phyloP scores from a whole-genome alignment of 2,797 vertebrate genomes.

The Halcyon badia region DNA sequence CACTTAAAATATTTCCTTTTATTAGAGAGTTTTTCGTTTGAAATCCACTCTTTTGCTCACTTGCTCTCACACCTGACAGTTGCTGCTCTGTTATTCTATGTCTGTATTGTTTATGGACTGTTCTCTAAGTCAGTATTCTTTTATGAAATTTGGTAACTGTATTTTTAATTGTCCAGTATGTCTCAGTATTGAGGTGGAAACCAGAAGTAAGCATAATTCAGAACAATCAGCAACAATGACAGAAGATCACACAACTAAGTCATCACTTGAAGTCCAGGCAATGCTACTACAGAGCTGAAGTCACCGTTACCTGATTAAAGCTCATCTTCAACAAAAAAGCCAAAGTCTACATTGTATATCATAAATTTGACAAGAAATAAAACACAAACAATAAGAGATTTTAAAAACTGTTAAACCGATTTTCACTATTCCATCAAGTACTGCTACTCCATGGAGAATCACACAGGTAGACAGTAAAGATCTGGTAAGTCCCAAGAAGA shows the following conservation, averaged over 20 bases:
- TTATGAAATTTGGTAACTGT: not conserved
- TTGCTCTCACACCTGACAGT: not conserved
- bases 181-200: not conserved
- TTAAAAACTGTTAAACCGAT: not conserved
- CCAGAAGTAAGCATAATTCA: not conserved
- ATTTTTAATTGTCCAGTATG: not conserved
- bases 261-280: not conserved
- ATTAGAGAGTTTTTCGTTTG: not conserved
- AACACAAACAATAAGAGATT: not conserved
- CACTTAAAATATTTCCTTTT: not conserved
- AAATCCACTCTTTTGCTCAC: not conserved
- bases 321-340: not conserved
- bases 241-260: not conserved
- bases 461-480: not conserved
- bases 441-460: not conserved
- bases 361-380: not conserved
- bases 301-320: not conserved
- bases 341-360: not conserved
- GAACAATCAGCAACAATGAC: not conserved
- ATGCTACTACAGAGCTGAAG: not conserved
- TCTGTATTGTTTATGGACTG: slow-evolving; percentile 23
- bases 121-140: not conserved
- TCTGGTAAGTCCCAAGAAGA: not conserved
- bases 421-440: not conserved
- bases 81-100: not conserved